Evolutionary conservation across 2,797 vertebrate genomes (phyloP).

Genomic region (Arctocebus calabarensis): DNA sequence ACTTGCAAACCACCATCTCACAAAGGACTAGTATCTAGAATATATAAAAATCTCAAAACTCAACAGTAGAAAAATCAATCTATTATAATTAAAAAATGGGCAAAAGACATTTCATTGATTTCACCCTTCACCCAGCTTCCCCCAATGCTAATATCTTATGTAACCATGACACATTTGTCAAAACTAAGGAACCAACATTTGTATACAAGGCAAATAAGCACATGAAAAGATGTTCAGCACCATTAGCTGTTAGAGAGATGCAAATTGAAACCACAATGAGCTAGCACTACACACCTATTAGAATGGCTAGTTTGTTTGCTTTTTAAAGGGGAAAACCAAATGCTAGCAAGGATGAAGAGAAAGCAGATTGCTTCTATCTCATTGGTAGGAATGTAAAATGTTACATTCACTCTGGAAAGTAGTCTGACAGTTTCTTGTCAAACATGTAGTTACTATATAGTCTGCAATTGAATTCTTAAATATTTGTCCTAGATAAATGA

Average conservation of each 20-base stretch:
- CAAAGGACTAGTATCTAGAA: background rate
- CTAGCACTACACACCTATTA: background rate
- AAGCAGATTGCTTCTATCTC: background rate
- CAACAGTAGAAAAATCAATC: background rate
- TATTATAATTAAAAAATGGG: background rate
- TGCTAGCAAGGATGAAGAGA: background rate
- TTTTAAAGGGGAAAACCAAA: background rate
- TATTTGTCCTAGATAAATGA: conserved; percentile 30
- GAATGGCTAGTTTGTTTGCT: background rate
- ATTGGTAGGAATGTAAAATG: background rate
- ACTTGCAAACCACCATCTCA: conserved; percentile 28
- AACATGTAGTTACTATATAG: background rate
- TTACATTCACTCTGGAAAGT: conserved; percentile 10
- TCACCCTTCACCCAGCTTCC: background rate
- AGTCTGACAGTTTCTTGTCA: conserved; percentile 5
- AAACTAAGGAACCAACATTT: no score
- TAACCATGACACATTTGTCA: no score
- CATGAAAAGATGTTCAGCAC: no score
- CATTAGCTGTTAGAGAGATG: no score
- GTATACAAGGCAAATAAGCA: no score
- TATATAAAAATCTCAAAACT: background rate
- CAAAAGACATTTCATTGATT: background rate
- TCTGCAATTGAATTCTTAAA: background rate
- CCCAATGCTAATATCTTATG: no score
- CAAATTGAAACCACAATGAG: background rate